Percentiles rank a stretch among this genome's conserved stretches.
Evolutionary conservation across 2,797 vertebrate species (phyloP).

Genomic region (Busarellus nigricollis): DNA sequence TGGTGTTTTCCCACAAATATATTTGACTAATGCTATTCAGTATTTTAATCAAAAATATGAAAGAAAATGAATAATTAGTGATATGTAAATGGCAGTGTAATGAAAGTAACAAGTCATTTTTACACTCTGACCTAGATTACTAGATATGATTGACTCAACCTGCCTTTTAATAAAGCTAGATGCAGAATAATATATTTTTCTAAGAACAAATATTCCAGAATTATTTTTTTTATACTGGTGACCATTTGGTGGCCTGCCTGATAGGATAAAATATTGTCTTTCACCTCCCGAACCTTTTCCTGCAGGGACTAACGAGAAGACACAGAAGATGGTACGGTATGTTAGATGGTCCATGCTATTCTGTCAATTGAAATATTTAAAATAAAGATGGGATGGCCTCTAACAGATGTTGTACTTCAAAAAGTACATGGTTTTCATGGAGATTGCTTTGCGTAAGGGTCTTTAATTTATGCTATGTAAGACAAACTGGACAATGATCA

Average conservation of each 20-base stretch:
- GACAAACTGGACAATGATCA: neutral
- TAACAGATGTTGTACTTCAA: neutral
- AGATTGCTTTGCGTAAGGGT: neutral
- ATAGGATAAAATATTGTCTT: neutral
- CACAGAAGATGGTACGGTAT: neutral
- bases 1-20: neutral
- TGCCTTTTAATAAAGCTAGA: constrained; percentile 3
- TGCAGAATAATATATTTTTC: neutral
- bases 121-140: neutral
- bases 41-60: neutral
- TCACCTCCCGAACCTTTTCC: neutral
- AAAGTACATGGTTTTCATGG: neutral
- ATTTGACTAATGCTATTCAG: neutral
- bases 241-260: neutral
- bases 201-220: neutral
- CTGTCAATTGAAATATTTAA: neutral
- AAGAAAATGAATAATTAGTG: neutral
- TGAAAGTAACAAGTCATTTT: neutral
- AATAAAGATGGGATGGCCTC: neutral
- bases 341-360: neutral
- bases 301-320: neutral
- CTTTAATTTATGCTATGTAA: neutral
- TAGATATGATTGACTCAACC: neutral
- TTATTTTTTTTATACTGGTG: neutral
- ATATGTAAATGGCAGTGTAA: neutral